Evolutionary conservation across 2,797 vertebrate genomes (phyloP).

Genomic region (Nasua narica): DNA sequence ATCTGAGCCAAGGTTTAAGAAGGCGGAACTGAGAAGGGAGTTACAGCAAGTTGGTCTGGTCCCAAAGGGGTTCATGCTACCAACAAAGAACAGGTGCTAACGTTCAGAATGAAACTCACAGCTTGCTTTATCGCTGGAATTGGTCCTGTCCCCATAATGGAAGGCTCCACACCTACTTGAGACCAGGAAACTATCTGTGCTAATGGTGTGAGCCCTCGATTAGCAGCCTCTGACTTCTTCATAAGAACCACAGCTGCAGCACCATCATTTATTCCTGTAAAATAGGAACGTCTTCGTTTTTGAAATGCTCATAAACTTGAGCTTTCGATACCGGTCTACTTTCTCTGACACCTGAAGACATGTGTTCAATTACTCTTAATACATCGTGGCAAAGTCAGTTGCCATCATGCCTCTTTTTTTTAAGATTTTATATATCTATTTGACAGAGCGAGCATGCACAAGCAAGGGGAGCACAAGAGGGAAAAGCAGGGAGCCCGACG

Average conservation of each 20-base stretch:
- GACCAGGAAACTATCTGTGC: slow-evolving; percentile 91
- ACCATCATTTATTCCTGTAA: slow-evolving; percentile 94
- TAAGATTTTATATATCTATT: too few species aligned
- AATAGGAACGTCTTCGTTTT: neutral
- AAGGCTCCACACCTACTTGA: slow-evolving; percentile 94
- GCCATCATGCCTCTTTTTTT: neutral
- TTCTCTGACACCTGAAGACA: neutral
- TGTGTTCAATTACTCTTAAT: neutral
- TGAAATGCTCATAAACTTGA: neutral
- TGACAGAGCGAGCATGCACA: too few species aligned
- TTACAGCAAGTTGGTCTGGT: rapidly evolving
- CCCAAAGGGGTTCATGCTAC: rapidly evolving
- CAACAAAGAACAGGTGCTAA: too few species aligned
- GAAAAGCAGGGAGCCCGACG: too few species aligned
- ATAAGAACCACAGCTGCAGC: slow-evolving; percentile 95
- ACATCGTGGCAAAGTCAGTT: neutral
- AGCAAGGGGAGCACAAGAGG: too few species aligned
- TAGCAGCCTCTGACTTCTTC: slow-evolving; percentile 91
- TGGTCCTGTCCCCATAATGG: slow-evolving; percentile 95
- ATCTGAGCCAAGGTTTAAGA: neutral
- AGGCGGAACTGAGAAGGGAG: rapidly evolving
- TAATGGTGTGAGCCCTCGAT: slow-evolving; percentile 89
- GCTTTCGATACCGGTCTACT: neutral
- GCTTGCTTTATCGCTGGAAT: slow-evolving; percentile 94
- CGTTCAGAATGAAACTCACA: slow-evolving; percentile 83